Base-by-base conservation (phyloP, 2,113 vertebrate genomes). In the Ictalurus punctatus region DNA sequence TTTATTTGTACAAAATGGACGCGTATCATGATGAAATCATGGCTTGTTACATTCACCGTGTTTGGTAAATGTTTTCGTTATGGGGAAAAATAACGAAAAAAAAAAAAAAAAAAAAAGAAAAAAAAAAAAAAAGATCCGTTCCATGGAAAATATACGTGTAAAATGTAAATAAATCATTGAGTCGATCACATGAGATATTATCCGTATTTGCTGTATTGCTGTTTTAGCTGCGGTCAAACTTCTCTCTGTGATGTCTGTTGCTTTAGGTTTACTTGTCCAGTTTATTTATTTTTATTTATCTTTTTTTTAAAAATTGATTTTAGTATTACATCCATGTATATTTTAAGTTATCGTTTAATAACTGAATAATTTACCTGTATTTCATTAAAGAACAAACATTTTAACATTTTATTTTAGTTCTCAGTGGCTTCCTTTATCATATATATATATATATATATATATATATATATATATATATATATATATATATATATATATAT, bases 81-180 rank as follows among this genome's bases (percentile, higher is more conserved):
- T 94, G 92, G n/a, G 48, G 48, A 1, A 9, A 88, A 52, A 44
- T 44, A 44, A 44, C 40, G 40, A 44, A 4, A 44, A 44, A 44
- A 44, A 44, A 44, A 44, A 44, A 44, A 4, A 40, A 82, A 82
- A 52, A n/a, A n/a, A n/a, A n/a, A n/a, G n/a, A 86, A 86, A 8
- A 17, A 71, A 25, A 12, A 48, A 63, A 73, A 65, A 94, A 93
- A 92, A 95, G 91, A 92, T 90, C 91, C 92, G 94, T 95, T 96
- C 92, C 93, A 93, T 96, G 95, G 95, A 97, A 87, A 93, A 95
- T 93, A 96, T 96, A 96, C 93, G 94, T 96, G 94, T 94, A 95
- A 95, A 95, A 94, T 99, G 98, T 99, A 99, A 99, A 99, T 99
- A 99, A 96, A 95, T 96, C 96, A 97, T 97, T 96, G 94, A 95